phyloP scores from a whole-genome alignment of 2,888 invertebrate genomes.

The Lasioglossum oenotherae region DNA sequence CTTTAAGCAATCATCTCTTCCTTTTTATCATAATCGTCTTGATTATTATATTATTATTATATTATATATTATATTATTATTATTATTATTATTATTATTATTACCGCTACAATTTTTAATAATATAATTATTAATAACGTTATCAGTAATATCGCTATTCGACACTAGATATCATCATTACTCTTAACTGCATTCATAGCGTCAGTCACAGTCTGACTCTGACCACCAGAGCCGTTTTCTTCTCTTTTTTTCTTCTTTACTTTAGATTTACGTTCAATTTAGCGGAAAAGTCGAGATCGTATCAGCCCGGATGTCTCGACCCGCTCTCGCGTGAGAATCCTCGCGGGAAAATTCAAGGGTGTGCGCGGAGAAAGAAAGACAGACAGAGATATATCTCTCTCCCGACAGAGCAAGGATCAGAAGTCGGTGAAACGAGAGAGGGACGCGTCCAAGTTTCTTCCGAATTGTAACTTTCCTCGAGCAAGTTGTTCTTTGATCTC shows the following conservation, averaged over 20 bases:
- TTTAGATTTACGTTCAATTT: constrained; percentile 58
- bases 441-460: constrained; percentile 55
- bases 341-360: constrained; percentile 28
- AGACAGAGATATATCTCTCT: no score
- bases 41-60: constrained; percentile 57
- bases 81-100: constrained; percentile 52
- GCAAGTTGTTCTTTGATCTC: constrained; percentile 66
- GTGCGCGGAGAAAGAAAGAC: not conserved
- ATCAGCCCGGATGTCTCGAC: constrained; percentile 65
- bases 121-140: constrained; percentile 50
- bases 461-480: constrained; percentile 56
- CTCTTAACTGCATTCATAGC: constrained; percentile 37
- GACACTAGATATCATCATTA: constrained; percentile 49
- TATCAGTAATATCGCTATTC: constrained; percentile 36
- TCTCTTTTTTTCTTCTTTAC: constrained; percentile 43
- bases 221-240: constrained; percentile 46
- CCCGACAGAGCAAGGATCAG: not conserved
- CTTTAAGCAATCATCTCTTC: constrained; percentile 54
- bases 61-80: constrained; percentile 16
- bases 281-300: constrained; percentile 56
- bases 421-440: constrained; percentile 4
- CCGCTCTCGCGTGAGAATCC: constrained; percentile 47
- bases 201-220: constrained; percentile 49
- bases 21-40: constrained; percentile 56
- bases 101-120: constrained; percentile 47